Evolutionary conservation across 2,113 vertebrate species (phyloP).

Genomic region (Dryoscopus gambensis): DNA sequence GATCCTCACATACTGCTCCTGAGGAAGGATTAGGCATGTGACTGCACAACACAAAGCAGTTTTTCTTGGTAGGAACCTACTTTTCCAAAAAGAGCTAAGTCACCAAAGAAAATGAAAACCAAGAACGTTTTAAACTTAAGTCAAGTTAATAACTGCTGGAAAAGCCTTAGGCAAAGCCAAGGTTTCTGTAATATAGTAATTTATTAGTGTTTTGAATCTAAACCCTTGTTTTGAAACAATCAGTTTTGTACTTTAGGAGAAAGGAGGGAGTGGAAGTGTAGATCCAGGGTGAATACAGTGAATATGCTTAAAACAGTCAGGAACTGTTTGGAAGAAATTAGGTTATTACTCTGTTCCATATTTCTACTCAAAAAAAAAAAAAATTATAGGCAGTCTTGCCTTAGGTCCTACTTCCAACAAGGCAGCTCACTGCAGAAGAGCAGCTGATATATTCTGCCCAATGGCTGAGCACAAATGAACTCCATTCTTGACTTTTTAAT

Average conservation of each 20-base stretch:
- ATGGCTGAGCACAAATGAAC: background rate
- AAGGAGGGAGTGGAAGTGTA: background rate
- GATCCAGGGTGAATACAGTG: background rate
- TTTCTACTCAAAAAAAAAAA: background rate
- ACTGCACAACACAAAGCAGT: background rate
- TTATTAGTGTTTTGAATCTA: background rate
- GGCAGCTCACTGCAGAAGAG: background rate
- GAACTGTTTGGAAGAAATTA: background rate
- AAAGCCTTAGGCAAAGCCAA: background rate
- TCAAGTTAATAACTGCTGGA: background rate
- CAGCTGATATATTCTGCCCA: background rate
- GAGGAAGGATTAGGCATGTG: background rate
- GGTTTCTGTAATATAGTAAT: background rate
- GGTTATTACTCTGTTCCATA: background rate
- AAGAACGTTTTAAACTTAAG: background rate
- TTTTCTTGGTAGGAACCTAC: background rate
- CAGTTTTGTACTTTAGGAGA: background rate
- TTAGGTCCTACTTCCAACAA: background rate
- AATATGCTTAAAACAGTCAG: background rate
- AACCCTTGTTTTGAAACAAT: background rate
- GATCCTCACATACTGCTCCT: background rate
- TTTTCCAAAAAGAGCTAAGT: background rate
- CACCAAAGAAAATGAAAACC: background rate
- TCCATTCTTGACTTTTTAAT: background rate
- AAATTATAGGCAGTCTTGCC: background rate